Conservation (phyloP, 1,140 invertebrate genomes). For the Episyrphus balteatus region DNA sequence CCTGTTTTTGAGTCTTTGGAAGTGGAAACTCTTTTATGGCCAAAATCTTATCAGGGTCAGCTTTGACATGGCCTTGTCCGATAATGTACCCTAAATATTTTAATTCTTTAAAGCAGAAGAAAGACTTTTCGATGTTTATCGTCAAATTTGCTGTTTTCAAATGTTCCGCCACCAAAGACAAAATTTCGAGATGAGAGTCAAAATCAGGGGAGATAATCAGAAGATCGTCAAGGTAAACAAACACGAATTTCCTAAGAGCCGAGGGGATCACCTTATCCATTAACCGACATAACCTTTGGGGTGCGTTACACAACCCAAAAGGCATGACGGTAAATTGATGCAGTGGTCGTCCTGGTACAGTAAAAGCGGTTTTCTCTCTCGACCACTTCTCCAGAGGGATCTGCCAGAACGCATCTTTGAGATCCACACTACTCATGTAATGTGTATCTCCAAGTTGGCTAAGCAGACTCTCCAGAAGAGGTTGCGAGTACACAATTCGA, state of each 20-base stretch:
- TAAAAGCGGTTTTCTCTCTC: conserved; percentile 36
- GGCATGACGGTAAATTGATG: conserved; percentile 35
- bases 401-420: conserved; percentile 26
- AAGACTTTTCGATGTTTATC: neutral
- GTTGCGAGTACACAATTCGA: neutral
- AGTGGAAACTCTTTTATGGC: too few species aligned
- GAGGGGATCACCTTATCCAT: conserved; percentile 1
- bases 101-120: neutral
- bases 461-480: neutral
- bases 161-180: neutral
- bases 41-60: too few species aligned
- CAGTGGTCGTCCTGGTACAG: conserved; percentile 29
- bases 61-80: neutral
- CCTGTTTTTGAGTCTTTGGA: too few species aligned
- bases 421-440: conserved; percentile 12
- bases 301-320: conserved; percentile 33
- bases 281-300: conserved; percentile 1
- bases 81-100: neutral
- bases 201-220: conserved; percentile 8
- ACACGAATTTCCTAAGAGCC: conserved; percentile 1
- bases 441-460: neutral
- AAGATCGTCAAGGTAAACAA: conserved; percentile 18
- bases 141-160: neutral
- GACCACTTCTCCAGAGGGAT: conserved; percentile 16
- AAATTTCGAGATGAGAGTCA: conserved; percentile 7